Evolutionary conservation across 2,113 vertebrate genomes (phyloP).

Genomic region (Boulengeromyrus knoepffleri): DNA sequence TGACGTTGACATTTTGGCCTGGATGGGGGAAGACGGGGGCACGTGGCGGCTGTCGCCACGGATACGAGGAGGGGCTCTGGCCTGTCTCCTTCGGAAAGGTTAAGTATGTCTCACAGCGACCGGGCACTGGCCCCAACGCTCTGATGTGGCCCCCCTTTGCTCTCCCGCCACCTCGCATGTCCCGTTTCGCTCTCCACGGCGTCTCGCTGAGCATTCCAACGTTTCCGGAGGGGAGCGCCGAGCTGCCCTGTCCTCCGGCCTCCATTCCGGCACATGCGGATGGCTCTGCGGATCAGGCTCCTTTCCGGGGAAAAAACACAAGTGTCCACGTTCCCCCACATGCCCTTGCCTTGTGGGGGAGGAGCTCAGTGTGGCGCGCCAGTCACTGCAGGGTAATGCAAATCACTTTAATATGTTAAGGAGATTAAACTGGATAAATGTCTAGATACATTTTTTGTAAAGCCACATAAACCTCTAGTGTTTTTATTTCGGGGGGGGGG

Average conservation of each 20-base stretch:
- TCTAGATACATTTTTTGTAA: conserved; percentile 72
- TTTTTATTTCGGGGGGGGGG: conserved; percentile 59
- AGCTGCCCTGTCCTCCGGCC: neutral
- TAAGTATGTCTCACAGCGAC: conserved; percentile 50
- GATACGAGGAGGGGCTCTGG: conserved; percentile 42
- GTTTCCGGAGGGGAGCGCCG: neutral
- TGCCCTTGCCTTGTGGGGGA: conserved; percentile 60
- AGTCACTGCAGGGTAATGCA: conserved; percentile 69
- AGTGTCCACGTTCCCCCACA: conserved; percentile 61
- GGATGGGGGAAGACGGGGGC: conserved; percentile 38
- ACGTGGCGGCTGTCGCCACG: conserved; percentile 51
- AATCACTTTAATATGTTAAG: conserved; percentile 80
- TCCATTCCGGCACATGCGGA: neutral
- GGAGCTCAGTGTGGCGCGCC: conserved; percentile 56
- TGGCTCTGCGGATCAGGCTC: neutral
- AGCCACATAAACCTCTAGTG: conserved; percentile 69
- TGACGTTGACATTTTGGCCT: conserved; percentile 57
- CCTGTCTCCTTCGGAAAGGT: conserved; percentile 54
- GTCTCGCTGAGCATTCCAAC: conserved; percentile 25
- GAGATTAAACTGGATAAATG: conserved; percentile 78
- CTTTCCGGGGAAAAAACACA: conserved; percentile 39
- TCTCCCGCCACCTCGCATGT: neutral
- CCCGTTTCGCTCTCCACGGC: neutral
- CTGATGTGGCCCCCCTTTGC: conserved; percentile 19
- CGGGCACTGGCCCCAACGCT: conserved; percentile 32